Base-by-base conservation (phyloP, 1,140 invertebrate species). In the Drosophila repleta region DNA sequence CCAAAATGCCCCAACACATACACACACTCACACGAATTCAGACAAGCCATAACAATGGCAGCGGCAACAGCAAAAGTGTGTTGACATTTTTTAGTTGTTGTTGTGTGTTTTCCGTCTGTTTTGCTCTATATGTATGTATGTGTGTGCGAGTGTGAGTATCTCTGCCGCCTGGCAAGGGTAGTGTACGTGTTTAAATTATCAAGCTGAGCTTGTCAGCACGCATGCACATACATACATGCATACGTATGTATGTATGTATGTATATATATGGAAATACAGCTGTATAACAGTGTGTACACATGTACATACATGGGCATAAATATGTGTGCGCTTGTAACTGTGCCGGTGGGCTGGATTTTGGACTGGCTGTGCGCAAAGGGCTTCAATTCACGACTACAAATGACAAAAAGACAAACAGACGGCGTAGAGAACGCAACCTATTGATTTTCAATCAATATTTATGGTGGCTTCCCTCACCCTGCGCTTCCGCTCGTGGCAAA, bases 371-470 rank as follows among this genome's bases (percentile, higher is more conserved):
- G 63, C 63, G 53, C 63, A 58, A 67, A 72, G 55, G 69, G 69
- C 69, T 72, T 72, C 69, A 58, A 48, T 55, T 26, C 24, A 72
- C 46, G 62, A 32, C 68, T 58, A 57, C 41, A 49, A 67, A 55
- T 60, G 53, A 72, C 55, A 60, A 48, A 58, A 21, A 53, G 63
- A 48, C 29, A 43, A 24, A 55, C 29, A 20, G 61, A 29, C 37
- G 32, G 32, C 37, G 29, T 3, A n/a, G 53, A 57, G 55, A 5
- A 56, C 24, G 20, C 65, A 72, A 68, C 62, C 83, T 87, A 87
- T 87, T 87, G 82, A 87, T 87, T 87, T 87, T 88, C 82, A 87
- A 87, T 87, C 82, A 87, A 87, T 87, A 87, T 79, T 82, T 76
- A 79, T 72, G 63, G 73, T 79, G 73, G 80, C 78, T 46, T 61